Evolutionary conservation across 2,888 invertebrate species (phyloP).

Genomic region (Brenthis daphne): DNA sequence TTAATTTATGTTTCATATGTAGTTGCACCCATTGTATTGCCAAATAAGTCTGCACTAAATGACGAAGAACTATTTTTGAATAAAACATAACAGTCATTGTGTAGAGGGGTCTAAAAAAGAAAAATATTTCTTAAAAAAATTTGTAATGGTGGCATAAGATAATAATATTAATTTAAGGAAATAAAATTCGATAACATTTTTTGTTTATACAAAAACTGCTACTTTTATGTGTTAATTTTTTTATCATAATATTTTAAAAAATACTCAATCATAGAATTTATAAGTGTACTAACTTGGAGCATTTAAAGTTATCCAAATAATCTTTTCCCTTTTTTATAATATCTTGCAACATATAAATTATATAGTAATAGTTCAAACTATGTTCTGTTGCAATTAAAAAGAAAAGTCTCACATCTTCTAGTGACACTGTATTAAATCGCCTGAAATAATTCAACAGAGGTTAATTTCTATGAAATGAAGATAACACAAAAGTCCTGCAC

Average conservation of each 20-base stretch:
- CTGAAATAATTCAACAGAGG: slow-evolving; percentile 28
- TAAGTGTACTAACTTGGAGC: slow-evolving; percentile 48
- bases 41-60: slow-evolving; percentile 57
- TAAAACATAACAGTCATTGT: slow-evolving; percentile 64
- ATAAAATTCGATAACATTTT: too few relatives aligned
- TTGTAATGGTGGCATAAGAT: not conserved
- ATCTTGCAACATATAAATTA: slow-evolving; percentile 56
- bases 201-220: too few relatives aligned
- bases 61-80: slow-evolving; percentile 54
- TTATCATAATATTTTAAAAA: not conserved
- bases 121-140: not conserved
- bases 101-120: slow-evolving; percentile 52
- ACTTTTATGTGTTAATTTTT: not conserved
- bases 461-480: too few relatives aligned
- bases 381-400: slow-evolving; percentile 50
- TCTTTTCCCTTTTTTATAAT: slow-evolving; percentile 48
- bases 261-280: not conserved
- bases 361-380: slow-evolving; percentile 53
- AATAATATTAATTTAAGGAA: not conserved
- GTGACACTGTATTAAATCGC: slow-evolving; percentile 44
- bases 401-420: slow-evolving; percentile 52
- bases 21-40: slow-evolving; percentile 58
- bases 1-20: slow-evolving; percentile 44
- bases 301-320: slow-evolving; percentile 41
- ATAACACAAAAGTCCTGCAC: too few relatives aligned